phyloP scores from a whole-genome alignment of 2,113 vertebrate genomes.

The Oncorhynchus nerka region DNA sequence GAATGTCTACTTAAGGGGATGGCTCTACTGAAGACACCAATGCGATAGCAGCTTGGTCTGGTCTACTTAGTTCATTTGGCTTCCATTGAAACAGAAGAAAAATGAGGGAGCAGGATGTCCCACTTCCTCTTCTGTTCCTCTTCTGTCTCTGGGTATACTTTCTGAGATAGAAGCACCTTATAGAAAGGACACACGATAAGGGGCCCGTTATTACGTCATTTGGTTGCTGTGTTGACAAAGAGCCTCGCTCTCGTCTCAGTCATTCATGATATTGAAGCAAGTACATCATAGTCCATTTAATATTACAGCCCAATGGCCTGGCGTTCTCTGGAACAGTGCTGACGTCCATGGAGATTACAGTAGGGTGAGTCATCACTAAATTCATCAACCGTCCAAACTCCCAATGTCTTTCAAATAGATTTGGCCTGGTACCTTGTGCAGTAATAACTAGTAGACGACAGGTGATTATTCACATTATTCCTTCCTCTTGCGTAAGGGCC shows the following conservation, averaged over 20 bases:
- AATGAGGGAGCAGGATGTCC: too few relatives aligned
- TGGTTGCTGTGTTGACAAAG: neutral
- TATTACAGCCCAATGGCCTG: neutral
- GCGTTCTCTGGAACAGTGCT: slow-evolving; percentile 30
- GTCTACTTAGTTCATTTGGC: too few relatives aligned
- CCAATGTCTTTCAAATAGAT: neutral
- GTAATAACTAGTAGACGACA: neutral
- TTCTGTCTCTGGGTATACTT: neutral
- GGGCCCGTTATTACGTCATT: neutral
- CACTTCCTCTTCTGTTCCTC: neutral
- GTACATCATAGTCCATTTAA: neutral
- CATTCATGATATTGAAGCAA: neutral
- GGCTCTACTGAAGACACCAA: too few relatives aligned
- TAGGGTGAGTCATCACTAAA: slow-evolving; percentile 15
- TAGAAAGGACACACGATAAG: neutral
- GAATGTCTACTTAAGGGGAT: too few relatives aligned
- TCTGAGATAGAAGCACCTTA: neutral
- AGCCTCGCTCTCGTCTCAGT: neutral
- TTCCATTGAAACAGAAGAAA: too few relatives aligned
- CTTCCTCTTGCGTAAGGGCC: neutral
- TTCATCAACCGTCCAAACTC: neutral
- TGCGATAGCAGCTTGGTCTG: too few relatives aligned
- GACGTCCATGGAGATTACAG: too few relatives aligned
- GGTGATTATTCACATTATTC: neutral
- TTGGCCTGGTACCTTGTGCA: neutral